Percentiles rank a stretch among this genome's conserved stretches.
phyloP scores from a whole-genome alignment of 2,113 vertebrate species.

The Anhinga anhinga region DNA sequence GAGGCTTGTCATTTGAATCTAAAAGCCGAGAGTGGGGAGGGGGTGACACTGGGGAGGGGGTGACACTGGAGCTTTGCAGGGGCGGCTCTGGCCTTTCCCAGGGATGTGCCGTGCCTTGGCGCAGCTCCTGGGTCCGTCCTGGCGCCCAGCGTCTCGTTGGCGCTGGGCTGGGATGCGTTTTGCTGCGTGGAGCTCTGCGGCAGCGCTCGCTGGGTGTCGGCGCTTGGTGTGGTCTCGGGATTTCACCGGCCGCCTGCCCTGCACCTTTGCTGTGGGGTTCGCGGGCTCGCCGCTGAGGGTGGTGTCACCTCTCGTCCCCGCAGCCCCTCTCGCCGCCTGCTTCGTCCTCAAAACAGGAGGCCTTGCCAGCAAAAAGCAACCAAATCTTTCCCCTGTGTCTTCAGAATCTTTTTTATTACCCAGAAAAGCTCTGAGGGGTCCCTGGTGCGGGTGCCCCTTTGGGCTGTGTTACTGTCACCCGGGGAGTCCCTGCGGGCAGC shows the following conservation, averaged over 20 bases:
- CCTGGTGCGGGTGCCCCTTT: fast-evolving
- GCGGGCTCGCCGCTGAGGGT: fast-evolving
- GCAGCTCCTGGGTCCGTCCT: not conserved
- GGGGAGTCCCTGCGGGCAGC: fast-evolving
- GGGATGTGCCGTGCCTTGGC: fast-evolving
- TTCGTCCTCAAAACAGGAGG: not conserved
- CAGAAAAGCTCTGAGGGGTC: not conserved
- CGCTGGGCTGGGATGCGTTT: not conserved
- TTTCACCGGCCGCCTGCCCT: fast-evolving
- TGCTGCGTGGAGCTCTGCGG: not conserved
- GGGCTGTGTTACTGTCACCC: not conserved
- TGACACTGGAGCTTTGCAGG: not conserved
- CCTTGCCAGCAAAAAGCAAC: not conserved
- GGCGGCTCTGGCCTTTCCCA: not conserved
- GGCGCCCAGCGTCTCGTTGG: not conserved
- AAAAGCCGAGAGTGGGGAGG: not conserved
- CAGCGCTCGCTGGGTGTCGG: not conserved
- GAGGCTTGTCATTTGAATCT: not conserved
- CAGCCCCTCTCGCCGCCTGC: not conserved
- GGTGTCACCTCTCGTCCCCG: not conserved
- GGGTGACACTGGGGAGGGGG: not conserved
- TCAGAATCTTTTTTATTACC: fast-evolving
- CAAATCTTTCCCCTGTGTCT: no score
- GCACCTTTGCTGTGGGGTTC: fast-evolving
- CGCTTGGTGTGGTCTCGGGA: not conserved